phyloP scores from a whole-genome alignment of 2,888 invertebrate species.

The Schrankia costaestrigalis region DNA sequence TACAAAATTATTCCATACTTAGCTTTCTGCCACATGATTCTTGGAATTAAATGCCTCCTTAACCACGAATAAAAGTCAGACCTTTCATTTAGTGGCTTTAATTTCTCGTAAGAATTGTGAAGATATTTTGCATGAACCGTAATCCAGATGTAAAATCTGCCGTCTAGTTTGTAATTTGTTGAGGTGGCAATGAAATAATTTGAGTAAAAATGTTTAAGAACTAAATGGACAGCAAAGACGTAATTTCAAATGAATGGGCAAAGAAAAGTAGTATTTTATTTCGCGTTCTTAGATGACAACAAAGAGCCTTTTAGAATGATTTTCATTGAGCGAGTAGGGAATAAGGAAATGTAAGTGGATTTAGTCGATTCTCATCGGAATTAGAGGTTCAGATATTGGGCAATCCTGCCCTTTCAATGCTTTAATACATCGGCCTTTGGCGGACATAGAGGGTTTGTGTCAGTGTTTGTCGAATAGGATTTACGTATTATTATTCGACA shows the following conservation, averaged over 20 bases:
- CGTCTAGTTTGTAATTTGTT: too few species aligned
- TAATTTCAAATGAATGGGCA: slow-evolving; percentile 42
- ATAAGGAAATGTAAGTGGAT: slow-evolving; percentile 56
- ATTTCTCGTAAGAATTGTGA: slow-evolving; percentile 27
- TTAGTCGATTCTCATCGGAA: slow-evolving; percentile 52
- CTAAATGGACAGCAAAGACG: slow-evolving; percentile 45
- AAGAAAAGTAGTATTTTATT: slow-evolving; percentile 49
- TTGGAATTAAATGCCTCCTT: slow-evolving; percentile 8
- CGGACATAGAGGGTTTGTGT: slow-evolving; percentile 49
- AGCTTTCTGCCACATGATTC: not conserved
- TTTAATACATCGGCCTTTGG: slow-evolving; percentile 53
- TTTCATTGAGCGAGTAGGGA: slow-evolving; percentile 46
- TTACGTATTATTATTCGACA: slow-evolving; percentile 49
- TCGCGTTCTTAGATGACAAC: slow-evolving; percentile 42
- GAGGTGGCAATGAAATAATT: too few species aligned
- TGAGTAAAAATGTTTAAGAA: slow-evolving; percentile 39
- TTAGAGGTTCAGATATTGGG: slow-evolving; percentile 48
- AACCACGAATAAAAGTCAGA: slow-evolving; percentile 5
- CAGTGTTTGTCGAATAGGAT: slow-evolving; percentile 49
- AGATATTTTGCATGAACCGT: slow-evolving; percentile 30
- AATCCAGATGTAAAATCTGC: too few species aligned
- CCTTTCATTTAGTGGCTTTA: slow-evolving; percentile 11
- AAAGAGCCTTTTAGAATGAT: slow-evolving; percentile 55
- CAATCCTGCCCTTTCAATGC: slow-evolving; percentile 51
- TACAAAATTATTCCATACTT: slow-evolving; percentile 8